Conservation (phyloP, 2,888 invertebrate species). For the Ormyrus rosae region DNA sequence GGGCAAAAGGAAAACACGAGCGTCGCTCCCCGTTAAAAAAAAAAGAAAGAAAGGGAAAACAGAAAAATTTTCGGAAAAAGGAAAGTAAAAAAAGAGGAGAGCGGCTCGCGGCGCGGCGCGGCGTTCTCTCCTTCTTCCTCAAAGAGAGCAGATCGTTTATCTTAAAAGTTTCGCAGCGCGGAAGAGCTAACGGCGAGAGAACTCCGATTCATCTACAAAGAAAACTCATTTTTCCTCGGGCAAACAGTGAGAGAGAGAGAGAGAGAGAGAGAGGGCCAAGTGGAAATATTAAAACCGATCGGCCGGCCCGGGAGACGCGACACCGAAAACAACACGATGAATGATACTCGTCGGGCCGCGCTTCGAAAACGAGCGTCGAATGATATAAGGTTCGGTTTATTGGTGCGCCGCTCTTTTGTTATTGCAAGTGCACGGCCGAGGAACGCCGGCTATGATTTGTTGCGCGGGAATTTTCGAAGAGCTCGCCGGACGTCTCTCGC, state of each 20-base stretch:
- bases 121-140: neutral
- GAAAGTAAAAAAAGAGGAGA: neutral
- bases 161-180: slow-evolving; percentile 34
- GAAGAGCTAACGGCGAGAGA: neutral
- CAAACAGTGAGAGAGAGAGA: slow-evolving; percentile 15
- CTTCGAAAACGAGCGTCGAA: too few species aligned
- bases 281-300: slow-evolving; percentile 33
- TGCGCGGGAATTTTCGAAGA: too few species aligned
- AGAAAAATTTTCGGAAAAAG: neutral
- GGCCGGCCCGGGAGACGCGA: neutral
- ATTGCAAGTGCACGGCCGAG: too few species aligned
- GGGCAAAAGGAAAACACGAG: too few species aligned
- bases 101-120: neutral
- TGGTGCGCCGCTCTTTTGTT: too few species aligned
- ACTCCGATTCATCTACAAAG: slow-evolving; percentile 35
- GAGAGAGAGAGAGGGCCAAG: neutral
- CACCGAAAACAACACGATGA: neutral
- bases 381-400: too few species aligned
- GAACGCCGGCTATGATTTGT: too few species aligned
- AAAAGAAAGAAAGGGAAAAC: neutral
- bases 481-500: too few species aligned
- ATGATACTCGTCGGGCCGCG: too few species aligned
- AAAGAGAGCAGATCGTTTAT: slow-evolving; percentile 28
- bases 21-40: too few species aligned
- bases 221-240: slow-evolving; percentile 47